Evolutionary conservation across 37 sponge, comb jelly and placozoan genomes (phyloP), one percentile per base, ranked within the genome.

Genomic region (Amphimedon queenslandica): DNA sequence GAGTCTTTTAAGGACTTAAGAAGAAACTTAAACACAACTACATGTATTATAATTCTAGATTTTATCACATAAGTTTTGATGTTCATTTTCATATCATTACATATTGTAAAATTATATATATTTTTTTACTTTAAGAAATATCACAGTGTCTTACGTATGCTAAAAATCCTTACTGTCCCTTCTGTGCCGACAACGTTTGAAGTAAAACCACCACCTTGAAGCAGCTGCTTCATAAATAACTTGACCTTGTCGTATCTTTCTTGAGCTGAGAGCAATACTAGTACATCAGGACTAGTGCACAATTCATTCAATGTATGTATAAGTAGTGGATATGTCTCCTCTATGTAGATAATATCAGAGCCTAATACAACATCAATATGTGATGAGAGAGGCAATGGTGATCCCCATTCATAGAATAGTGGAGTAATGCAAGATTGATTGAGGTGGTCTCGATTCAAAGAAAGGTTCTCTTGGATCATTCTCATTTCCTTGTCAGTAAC

Each of bases 341-440:
- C 82, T 0, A 75, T 66, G 57, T 90, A 90, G 16, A 90, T 43
- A 6, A 90, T 79, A 77, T 90, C 90, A 23, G 90, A 85, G 3
- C 88, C 90, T 2, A 90, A 70, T 11, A 90, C 53, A 33, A 90
- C 57, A 39, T 90, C 90, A 63, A 28, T 80, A 1, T 76, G 80
- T 42, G 81, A 64, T 2, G 31, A n/a, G 42, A 72, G 0, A 16
- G 77, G 30, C 1, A 58, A 37, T 21, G 74, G 43, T 32, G 34
- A n/a, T 0, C 83, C 88, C 88, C 88, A 88, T 25, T 56, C 78
- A 25, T 82, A 61, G 53, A 77, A n/a, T 23, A 55, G 36, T 18
- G 82, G 69, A 40, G 33, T 39, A 0, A 90, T 70, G 42, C 30
- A 67, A 23, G 40, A 55, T 20, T 35, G 64, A 42, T 61, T 28